Conservation (phyloP, 2,113 vertebrate species). For the Sprattus sprattus region DNA sequence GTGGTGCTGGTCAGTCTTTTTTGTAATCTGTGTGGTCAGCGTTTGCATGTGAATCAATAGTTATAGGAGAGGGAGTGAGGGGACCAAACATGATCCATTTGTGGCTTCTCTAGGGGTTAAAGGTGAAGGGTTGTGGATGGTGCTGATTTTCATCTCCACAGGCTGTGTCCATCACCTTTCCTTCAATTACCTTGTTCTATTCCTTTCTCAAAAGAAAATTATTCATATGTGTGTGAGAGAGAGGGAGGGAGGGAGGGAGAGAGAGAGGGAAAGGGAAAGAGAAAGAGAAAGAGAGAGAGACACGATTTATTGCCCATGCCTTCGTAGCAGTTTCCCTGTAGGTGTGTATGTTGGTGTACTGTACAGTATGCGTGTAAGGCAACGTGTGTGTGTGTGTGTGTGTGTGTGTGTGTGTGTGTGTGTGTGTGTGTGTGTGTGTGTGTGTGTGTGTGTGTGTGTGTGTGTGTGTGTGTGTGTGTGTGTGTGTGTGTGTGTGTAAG, state of each 20-base stretch:
- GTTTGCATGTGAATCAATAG: background rate
- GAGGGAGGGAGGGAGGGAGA: background rate
- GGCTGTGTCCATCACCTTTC: constrained; percentile 21
- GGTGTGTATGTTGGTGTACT: constrained; percentile 7
- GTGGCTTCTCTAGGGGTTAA: background rate
- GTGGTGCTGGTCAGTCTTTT: background rate
- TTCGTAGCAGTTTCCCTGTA: background rate
- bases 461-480: background rate
- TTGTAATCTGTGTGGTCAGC: constrained; percentile 56
- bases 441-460: background rate
- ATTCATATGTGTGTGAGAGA: background rate
- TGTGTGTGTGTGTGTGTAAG: constrained; percentile 9
- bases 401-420: background rate
- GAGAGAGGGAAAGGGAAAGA: background rate
- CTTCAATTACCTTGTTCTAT: constrained; percentile 36
- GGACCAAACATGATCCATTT: background rate
- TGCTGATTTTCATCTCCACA: background rate
- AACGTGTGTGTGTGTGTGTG: background rate
- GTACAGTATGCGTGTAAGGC: constrained; percentile 16
- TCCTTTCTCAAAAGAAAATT: background rate
- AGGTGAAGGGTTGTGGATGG: constrained; percentile 52
- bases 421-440: constrained; percentile 39
- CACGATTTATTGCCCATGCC: background rate
- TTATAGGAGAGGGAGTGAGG: background rate
- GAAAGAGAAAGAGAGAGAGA: background rate